Evolutionary conservation across 2,113 vertebrate genomes (phyloP), one percentile per base, ranked within the genome.

Genomic region (Nymphicus hollandicus): DNA sequence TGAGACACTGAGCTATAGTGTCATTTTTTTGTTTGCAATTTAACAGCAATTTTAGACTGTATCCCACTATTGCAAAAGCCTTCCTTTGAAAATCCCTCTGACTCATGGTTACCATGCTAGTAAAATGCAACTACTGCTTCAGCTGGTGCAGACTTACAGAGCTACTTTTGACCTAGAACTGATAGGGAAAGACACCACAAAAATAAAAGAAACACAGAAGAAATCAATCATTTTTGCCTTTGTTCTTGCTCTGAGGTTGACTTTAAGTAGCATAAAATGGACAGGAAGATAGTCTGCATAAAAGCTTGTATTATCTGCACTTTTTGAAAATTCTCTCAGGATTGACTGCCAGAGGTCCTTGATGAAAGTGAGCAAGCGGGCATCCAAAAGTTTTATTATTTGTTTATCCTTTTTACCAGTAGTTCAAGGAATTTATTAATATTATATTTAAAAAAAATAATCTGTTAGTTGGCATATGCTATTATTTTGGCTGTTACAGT

Each of bases 41-140:
- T 94, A 83, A 86, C 68, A 85, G 66, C 72, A 94, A 84, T 95
- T 94, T 93, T 69, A 91, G 80, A 37, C 17, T 41, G 6, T 72
- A 92, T 81, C 52, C 29, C 52, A 71, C 89, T 60, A 52, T 17
- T 79, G 60, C 27, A 74, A 91, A 60, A 91, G 25, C 10, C 13
- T 93, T 79, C 33, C 50, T 93, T 60, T 80, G 47, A 94, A 91
- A 91, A 89, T 81, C 41, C 22, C 43, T 82, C 50, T 81, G 50
- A 88, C 64, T 96, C 69, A 24, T 68, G 61, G 19, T 93, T 93
- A 79, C 85, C 70, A 35, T 52, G 39, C 33, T 89, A 79, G 87
- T 70, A 95, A 91, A 87, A 92, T 61, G 47, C 61, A 91, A 22
- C 85, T 91, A 29, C 39, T 64, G 29, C 78, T 85, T 79, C 81